Conservation (phyloP, 2,888 invertebrate genomes). For the Oeneis ivallda region DNA sequence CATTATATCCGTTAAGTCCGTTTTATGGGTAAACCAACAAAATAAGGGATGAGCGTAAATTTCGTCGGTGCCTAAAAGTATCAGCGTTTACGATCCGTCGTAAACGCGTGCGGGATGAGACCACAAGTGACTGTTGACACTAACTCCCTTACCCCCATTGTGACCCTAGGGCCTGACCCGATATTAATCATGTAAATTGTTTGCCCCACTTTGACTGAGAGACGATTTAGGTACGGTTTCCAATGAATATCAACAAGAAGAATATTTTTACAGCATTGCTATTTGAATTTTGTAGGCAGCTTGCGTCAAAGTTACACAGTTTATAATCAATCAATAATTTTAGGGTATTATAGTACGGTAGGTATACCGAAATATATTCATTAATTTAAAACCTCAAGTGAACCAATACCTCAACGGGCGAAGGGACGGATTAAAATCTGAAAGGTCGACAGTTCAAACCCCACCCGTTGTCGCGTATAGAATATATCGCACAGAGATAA, state of each 20-base stretch:
- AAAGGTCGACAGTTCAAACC: too few species aligned
- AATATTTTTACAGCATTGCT: background rate
- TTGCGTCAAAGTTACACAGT: background rate
- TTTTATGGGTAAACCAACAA: constrained; percentile 31
- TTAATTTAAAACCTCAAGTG: too few species aligned
- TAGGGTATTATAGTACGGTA: too few species aligned
- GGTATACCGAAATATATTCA: too few species aligned
- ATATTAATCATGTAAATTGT: constrained; percentile 19
- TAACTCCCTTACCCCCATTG: background rate
- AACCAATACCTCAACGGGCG: too few species aligned
- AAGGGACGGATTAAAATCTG: too few species aligned
- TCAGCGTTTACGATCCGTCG: constrained; percentile 37
- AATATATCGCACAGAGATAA: too few species aligned
- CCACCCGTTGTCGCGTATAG: too few species aligned
- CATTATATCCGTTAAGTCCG: constrained; percentile 19
- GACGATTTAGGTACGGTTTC: background rate
- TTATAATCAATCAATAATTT: too few species aligned
- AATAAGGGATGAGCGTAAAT: constrained; percentile 38
- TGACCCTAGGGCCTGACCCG: constrained; percentile 3
- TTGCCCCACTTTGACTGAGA: background rate
- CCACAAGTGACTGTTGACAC: constrained; percentile 31
- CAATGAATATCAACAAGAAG: background rate
- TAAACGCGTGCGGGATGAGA: constrained; percentile 30
- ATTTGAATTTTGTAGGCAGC: background rate
- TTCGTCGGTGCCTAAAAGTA: constrained; percentile 35